Percentiles rank a stretch among this genome's conserved stretches.
Evolutionary conservation across 92 coral and sea anemone genomes (phyloP).

Genomic region (Umimayanthus chanpuru): DNA sequence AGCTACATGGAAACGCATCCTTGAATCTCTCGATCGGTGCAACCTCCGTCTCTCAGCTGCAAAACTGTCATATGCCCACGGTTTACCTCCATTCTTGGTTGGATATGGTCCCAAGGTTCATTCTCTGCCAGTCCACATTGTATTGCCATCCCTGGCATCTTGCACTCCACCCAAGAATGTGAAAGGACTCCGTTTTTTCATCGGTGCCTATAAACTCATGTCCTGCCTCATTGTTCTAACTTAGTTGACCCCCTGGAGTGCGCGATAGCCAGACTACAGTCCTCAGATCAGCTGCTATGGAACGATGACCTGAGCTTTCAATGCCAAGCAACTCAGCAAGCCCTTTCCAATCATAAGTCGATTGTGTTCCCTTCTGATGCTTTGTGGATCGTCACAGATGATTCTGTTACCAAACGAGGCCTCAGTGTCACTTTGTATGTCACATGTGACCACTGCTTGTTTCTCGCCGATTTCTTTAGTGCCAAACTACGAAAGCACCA

Average conservation of each 20-base stretch:
- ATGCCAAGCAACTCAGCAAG: slow-evolving; percentile 18
- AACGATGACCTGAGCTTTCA: too few relatives aligned
- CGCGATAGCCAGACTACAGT: too few relatives aligned
- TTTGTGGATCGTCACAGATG: slow-evolving; percentile 42
- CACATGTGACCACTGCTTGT: slow-evolving; percentile 8
- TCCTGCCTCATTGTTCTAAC: too few relatives aligned
- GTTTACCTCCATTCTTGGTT: slow-evolving; percentile 62
- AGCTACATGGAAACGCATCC: slow-evolving; percentile 53
- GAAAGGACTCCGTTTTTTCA: slow-evolving; percentile 50
- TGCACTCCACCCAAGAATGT: slow-evolving; percentile 50
- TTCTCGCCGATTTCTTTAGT: slow-evolving; percentile 27
- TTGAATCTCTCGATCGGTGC: slow-evolving; percentile 50
- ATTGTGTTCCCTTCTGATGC: slow-evolving; percentile 23
- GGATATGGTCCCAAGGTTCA: slow-evolving; percentile 61
- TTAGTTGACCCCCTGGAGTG: too few relatives aligned
- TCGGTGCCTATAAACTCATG: slow-evolving; percentile 55
- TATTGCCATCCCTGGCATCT: slow-evolving; percentile 47
- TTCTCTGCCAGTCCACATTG: slow-evolving; percentile 62
- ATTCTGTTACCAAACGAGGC: slow-evolving; percentile 19
- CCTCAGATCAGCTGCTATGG: too few relatives aligned
- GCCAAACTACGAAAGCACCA: too few relatives aligned
- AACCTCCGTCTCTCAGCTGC: slow-evolving; percentile 56
- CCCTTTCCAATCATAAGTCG: slow-evolving; percentile 8
- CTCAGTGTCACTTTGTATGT: slow-evolving; percentile 38
- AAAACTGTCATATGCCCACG: slow-evolving; percentile 61